Base-by-base conservation (phyloP, 2,113 vertebrate genomes). In the Tyto alba region DNA sequence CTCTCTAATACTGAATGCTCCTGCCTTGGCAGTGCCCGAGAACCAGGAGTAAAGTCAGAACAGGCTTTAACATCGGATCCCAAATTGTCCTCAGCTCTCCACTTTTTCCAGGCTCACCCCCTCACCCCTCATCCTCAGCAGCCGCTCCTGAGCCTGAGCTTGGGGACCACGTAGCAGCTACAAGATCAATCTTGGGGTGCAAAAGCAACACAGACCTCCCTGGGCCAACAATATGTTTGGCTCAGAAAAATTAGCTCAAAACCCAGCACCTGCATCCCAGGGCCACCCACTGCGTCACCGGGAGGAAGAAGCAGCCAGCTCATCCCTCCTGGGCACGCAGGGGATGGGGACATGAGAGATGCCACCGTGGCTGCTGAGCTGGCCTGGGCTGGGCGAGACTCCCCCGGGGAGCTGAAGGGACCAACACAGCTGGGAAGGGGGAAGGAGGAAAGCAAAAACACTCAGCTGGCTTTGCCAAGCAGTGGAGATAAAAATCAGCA, bases 401-500 rank as follows among this genome's bases (percentile, higher is more conserved):
- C 85, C 85, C 48, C 27, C 1, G 4, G 34, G 50, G 60, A 92
- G 60, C 41, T 76, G 59, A 34, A 82, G 50, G 53, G 68, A 95
- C 27, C 41, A 9, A 87, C 16, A 10, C 86, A 95, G 86, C 82
- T 90, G 84, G 92, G 80, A 80, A 92, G 40, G 34, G 77, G 56
- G 73, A 72, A 80, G 63, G 83, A 85, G 38, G 60, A 79, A 86
- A 86, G 73, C 52, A 72, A 69, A 96, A 76, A 9, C 57, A 80
- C 69, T 69, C 59, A 26, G 83, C 34, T 3, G 52, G 41, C 72
- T 95, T 77, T 77, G 85, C 93, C 89, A 91, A 96, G 63, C 66
- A 78, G 74, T 47, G 7, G 56, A 97, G 95, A 96, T 93, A 96
- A 94, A 95, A 94, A 96, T 90, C 95, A 93, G 89, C 77, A 86